Base-by-base conservation (phyloP, 2,797 vertebrate species). In the Scyliorhinus canicula region DNA sequence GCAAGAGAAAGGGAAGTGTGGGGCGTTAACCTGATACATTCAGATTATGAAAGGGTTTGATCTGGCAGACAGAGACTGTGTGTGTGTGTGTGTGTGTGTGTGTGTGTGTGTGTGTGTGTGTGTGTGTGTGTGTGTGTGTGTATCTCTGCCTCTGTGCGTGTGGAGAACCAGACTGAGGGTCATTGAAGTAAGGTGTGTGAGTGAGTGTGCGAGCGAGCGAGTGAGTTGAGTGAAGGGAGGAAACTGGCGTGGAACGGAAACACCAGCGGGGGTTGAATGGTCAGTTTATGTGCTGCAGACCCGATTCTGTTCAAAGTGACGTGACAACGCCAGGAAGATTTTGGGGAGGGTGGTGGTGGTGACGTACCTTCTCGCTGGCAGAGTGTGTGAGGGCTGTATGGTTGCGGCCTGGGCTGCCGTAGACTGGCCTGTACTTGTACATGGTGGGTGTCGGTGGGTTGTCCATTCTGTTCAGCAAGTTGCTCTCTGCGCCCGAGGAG, bases 401-500 rank as follows among this genome's bases (percentile, higher is more conserved):
- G 97, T 1, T 97, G 95, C 77, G 97, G 97, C 96, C 97, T 97
- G 96, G 97, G 96, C 97, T 99, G 97, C 97, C 98, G 96, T 97
- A 98, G 52, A 98, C 97, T 0, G 98, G 99, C 95, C 98, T 97
- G 96, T 99, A 99, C 97, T 99, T 99, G 97, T 98, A 99, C 98
- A 99, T 98, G 85, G 98, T 98, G 44, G 98, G 99, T 4, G 98
- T 99, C 0, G 98, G 98, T 52, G 98, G 98, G 96, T 98, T 98
- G 95, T 99, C 98, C 95, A 97, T 97, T 95, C 96, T 96, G 96
- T 96, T 97, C 97, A 99, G 96, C 96, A 99, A 96, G 96, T 98
- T 97, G 97, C 98, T 98, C 96, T 99, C 99, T 99, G 97, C 35
- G 3, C 4, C 69, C 7, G 47, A 21, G 44, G 47, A 31, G 60